These are phyloP conservation scores for Cyclophora punctaria DNA, from an alignment of 2,888 invertebrate species.

Conservation along the genomic window DNA sequence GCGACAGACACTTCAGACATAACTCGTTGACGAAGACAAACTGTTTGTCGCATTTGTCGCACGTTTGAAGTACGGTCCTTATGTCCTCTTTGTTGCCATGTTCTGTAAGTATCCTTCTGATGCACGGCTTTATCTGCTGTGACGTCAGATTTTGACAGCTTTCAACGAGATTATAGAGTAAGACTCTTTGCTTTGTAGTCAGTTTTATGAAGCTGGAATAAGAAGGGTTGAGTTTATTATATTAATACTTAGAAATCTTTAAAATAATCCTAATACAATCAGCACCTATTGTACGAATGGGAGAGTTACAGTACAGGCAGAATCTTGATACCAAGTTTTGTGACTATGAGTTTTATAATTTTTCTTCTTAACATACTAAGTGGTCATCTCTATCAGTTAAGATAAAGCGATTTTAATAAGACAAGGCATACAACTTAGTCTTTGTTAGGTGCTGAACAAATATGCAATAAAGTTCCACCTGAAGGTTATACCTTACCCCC, in stretches of 20 bases:
- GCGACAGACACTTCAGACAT: slow-evolving; percentile 53
- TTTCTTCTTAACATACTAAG: too few relatives aligned
- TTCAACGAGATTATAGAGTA: slow-evolving; percentile 60
- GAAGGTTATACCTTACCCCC: slow-evolving; percentile 44
- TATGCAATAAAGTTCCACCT: too few relatives aligned
- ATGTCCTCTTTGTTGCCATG: slow-evolving; percentile 47
- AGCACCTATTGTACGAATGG: too few relatives aligned
- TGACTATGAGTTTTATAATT: too few relatives aligned
- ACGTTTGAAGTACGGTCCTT: slow-evolving; percentile 30
- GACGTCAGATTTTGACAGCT: slow-evolving; percentile 40
- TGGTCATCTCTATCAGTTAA: too few relatives aligned
- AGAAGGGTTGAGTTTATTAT: background rate
- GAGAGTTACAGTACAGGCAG: too few relatives aligned
- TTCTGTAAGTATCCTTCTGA: slow-evolving; percentile 55
- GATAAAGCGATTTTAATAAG: too few relatives aligned
- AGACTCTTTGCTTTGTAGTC: slow-evolving; percentile 48
- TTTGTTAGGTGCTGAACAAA: too few relatives aligned
- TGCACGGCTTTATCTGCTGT: slow-evolving; percentile 49
- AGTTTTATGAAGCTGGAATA: slow-evolving; percentile 43
- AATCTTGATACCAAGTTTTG: too few relatives aligned
- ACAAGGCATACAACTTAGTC: too few relatives aligned
- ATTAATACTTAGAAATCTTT: background rate
- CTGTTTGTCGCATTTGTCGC: slow-evolving; percentile 38
- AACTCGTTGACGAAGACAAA: slow-evolving; percentile 43
- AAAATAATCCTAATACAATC: too few relatives aligned